These are phyloP conservation scores for Drosophila takahashii DNA, from an alignment of 1,140 invertebrate species.

Conservation along the genomic window DNA sequence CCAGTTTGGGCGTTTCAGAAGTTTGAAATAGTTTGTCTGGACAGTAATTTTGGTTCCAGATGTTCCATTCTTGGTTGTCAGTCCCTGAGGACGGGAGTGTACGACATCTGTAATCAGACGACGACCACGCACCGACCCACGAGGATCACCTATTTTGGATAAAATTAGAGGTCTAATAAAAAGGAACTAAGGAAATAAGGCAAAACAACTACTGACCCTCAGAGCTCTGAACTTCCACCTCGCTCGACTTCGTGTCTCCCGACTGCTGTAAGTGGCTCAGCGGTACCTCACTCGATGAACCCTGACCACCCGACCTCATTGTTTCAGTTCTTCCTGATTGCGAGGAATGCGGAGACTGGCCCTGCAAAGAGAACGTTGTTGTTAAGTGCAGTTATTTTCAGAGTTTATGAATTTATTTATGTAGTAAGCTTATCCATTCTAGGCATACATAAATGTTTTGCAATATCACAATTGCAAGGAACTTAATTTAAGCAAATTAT, in stretches of 20 bases:
- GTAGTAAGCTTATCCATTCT: neutral
- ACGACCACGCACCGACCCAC: constrained; percentile 70
- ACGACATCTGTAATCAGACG: constrained; percentile 66
- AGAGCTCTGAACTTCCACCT: neutral
- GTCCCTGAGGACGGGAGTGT: constrained; percentile 51
- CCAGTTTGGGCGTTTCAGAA: constrained; percentile 90
- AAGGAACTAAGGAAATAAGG: neutral
- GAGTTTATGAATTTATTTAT: too few species aligned
- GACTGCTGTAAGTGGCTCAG: neutral
- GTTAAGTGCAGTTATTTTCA: too few species aligned
- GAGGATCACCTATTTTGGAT: constrained; percentile 45
- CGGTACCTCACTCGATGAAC: neutral
- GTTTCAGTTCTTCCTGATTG: neutral
- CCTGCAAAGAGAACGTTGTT: neutral
- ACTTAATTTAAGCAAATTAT: too few species aligned
- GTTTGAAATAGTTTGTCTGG: constrained; percentile 90
- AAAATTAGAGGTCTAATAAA: neutral
- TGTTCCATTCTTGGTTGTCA: constrained; percentile 52
- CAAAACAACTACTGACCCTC: constrained; percentile 10
- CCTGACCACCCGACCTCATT: neutral
- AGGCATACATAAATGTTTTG: too few species aligned
- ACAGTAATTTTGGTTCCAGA: constrained; percentile 79
- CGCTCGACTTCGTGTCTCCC: neutral
- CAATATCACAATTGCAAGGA: too few species aligned
- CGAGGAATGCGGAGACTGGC: constrained; percentile 1